These are phyloP conservation scores for Cuculus canorus DNA, from an alignment of 2,797 vertebrate genomes.

Conservation along the genomic window DNA sequence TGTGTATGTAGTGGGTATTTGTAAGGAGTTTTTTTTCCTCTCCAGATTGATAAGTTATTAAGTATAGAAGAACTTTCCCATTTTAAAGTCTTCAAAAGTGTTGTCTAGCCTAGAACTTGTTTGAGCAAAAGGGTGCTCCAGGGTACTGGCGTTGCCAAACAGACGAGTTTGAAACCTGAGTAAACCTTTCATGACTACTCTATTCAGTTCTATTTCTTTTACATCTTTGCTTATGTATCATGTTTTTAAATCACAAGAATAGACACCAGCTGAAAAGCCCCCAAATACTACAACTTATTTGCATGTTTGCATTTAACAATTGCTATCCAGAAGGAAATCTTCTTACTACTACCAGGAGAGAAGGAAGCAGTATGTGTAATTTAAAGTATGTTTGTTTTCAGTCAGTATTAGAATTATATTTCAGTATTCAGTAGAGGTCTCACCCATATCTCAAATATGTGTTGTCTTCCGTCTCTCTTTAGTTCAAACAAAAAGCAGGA, in stretches of 20 bases:
- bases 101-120: not conserved
- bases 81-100: not conserved
- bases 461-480: not conserved
- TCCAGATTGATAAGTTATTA: not conserved
- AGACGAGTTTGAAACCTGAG: not conserved
- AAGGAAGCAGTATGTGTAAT: not conserved
- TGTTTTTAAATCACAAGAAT: not conserved
- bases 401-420: not conserved
- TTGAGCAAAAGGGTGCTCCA: not conserved
- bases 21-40: accelerated
- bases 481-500: not conserved
- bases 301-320: not conserved
- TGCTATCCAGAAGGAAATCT: not conserved
- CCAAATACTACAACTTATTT: not conserved
- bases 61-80: not conserved
- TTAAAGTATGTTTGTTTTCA: not conserved
- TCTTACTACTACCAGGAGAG: not conserved
- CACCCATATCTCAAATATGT: not conserved
- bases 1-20: not conserved
- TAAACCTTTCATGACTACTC: not conserved
- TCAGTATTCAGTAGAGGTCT: not conserved
- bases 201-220: not conserved
- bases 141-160: not conserved
- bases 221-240: not conserved
- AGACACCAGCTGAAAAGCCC: not conserved